These are phyloP conservation scores for Ceryle rudis DNA, from an alignment of 2,797 vertebrate genomes.

Conservation along the genomic window DNA sequence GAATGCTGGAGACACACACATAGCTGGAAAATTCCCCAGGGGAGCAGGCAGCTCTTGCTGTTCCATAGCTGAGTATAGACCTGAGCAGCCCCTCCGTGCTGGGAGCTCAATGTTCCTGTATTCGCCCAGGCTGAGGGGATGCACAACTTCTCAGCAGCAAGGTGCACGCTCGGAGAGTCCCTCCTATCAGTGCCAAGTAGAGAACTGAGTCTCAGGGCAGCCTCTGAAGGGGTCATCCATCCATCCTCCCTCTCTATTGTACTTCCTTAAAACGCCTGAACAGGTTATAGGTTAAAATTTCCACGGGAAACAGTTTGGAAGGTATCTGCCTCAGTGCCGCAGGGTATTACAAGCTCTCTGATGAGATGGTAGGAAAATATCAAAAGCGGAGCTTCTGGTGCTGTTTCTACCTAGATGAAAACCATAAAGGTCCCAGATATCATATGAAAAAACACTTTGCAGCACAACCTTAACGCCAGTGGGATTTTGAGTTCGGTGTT, in stretches of 20 bases:
- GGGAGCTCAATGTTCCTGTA: background rate
- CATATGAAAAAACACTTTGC: background rate
- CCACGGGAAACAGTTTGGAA: background rate
- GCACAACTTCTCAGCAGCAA: too few relatives aligned
- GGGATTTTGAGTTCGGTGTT: background rate
- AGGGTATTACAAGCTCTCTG: background rate
- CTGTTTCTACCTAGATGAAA: background rate
- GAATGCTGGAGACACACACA: background rate
- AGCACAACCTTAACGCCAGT: background rate
- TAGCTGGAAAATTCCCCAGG: background rate
- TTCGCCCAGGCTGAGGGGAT: background rate
- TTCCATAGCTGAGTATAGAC: background rate
- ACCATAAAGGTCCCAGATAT: background rate
- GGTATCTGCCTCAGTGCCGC: background rate
- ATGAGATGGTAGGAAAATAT: background rate
- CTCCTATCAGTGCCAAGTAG: background rate
- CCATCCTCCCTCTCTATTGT: too few relatives aligned
- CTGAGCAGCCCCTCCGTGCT: background rate
- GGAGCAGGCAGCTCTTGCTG: background rate
- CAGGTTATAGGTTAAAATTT: background rate
- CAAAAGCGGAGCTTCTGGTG: background rate
- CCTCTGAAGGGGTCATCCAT: background rate
- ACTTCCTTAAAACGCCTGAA: background rate
- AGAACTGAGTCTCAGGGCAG: background rate
- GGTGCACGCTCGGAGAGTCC: too few relatives aligned